These are phyloP conservation scores for Platyscapa corneri DNA, from an alignment of 1,140 invertebrate species.

Conservation along the genomic window DNA sequence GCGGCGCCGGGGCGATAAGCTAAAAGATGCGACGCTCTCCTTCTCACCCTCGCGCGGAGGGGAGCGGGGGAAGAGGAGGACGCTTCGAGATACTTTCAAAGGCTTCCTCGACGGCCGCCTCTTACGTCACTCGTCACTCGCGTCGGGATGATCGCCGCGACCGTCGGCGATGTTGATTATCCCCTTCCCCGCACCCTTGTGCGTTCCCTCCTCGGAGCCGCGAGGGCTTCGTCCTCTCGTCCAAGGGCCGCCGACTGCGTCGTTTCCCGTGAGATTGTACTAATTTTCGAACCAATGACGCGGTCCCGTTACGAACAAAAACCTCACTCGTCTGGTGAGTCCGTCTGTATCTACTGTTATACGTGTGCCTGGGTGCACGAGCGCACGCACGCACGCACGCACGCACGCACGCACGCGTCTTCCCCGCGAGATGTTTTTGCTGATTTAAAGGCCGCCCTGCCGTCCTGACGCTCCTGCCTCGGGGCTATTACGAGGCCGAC, in stretches of 20 bases:
- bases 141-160: too few species aligned
- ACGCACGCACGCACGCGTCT: too few species aligned
- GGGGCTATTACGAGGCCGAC: too few species aligned
- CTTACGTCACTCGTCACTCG: too few species aligned
- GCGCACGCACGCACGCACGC: too few species aligned
- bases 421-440: not conserved
- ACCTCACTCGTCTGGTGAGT: not conserved
- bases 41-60: not conserved
- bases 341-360: not conserved
- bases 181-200: not conserved
- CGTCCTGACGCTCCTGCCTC: not conserved
- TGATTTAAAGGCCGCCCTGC: not conserved
- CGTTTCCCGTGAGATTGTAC: not conserved
- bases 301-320: not conserved
- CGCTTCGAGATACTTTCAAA: too few species aligned
- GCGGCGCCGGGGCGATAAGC: not conserved
- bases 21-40: not conserved
- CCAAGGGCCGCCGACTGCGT: too few species aligned
- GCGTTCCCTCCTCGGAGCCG: too few species aligned
- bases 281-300: not conserved
- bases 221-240: not conserved
- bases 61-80: not conserved
- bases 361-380: not conserved
- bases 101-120: too few species aligned
- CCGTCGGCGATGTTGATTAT: not conserved